Conservation (phyloP, 2,113 vertebrate species). For the Perognathus longimembris region DNA sequence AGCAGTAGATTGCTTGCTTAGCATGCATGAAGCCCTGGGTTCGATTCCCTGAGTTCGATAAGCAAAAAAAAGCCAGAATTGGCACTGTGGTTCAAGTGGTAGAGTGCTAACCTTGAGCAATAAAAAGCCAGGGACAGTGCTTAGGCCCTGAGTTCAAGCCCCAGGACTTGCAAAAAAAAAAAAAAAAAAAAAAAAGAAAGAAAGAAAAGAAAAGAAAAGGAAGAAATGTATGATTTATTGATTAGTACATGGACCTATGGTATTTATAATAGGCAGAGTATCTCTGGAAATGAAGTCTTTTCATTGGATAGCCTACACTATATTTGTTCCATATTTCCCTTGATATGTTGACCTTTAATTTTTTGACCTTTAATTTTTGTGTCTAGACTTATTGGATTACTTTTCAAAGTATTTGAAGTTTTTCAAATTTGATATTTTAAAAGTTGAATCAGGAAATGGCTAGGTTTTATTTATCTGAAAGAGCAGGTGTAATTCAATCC, state of each 20-base stretch:
- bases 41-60: too few species aligned
- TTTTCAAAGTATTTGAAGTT: constrained; percentile 33
- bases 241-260: neutral
- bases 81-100: too few species aligned
- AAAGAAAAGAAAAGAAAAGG: neutral
- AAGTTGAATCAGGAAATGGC: neutral
- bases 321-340: neutral
- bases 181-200: neutral
- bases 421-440: constrained; percentile 48
- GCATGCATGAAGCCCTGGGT: too few species aligned
- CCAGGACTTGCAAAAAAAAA: too few species aligned
- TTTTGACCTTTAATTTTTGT: constrained; percentile 41
- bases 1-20: too few species aligned
- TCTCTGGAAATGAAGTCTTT: constrained; percentile 3
- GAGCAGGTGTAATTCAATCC: constrained; percentile 28
- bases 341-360: constrained; percentile 28
- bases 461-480: constrained; percentile 25
- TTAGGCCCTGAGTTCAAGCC: too few species aligned
- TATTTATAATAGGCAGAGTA: neutral
- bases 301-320: neutral
- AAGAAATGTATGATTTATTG: neutral
- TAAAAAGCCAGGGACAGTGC: too few species aligned
- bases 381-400: constrained; percentile 15
- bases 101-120: too few species aligned
- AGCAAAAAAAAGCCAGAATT: too few species aligned